Evolutionary conservation across 2,888 invertebrate genomes (phyloP).

Genomic region (Pandemis heparana): DNA sequence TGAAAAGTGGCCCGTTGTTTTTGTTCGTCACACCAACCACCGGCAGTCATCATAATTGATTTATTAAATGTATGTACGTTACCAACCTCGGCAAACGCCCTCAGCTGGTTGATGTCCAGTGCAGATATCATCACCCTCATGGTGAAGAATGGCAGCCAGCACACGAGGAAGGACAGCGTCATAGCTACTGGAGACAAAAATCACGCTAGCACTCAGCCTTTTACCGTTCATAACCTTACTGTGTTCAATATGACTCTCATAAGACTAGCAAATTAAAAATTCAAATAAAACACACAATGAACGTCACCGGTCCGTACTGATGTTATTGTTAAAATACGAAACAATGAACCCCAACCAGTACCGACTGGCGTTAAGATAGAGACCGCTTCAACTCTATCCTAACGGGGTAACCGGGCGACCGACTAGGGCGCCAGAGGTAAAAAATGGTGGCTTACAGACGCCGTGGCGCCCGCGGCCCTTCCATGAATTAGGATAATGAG

Average conservation of each 20-base stretch:
- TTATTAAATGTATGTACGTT: not conserved
- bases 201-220: slow-evolving; percentile 11
- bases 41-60: too few relatives aligned
- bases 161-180: slow-evolving; percentile 46
- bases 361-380: not conserved
- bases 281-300: not conserved
- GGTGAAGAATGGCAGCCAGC: slow-evolving; percentile 47
- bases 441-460: too few relatives aligned
- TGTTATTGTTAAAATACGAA: not conserved
- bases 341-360: not conserved
- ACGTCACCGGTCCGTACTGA: not conserved
- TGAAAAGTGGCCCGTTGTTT: too few relatives aligned
- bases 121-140: slow-evolving; percentile 42
- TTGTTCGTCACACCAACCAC: too few relatives aligned
- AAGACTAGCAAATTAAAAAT: too few relatives aligned
- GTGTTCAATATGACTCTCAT: too few relatives aligned
- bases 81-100: slow-evolving; percentile 31
- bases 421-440: not conserved
- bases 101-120: slow-evolving; percentile 40
- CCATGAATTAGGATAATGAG: too few relatives aligned
- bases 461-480: too few relatives aligned
- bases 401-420: not conserved
- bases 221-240: not conserved
- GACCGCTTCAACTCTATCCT: too few relatives aligned
- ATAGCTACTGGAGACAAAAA: slow-evolving; percentile 45